phyloP scores from a whole-genome alignment of 2,888 invertebrate species.

The Eurytoma adleriae region DNA sequence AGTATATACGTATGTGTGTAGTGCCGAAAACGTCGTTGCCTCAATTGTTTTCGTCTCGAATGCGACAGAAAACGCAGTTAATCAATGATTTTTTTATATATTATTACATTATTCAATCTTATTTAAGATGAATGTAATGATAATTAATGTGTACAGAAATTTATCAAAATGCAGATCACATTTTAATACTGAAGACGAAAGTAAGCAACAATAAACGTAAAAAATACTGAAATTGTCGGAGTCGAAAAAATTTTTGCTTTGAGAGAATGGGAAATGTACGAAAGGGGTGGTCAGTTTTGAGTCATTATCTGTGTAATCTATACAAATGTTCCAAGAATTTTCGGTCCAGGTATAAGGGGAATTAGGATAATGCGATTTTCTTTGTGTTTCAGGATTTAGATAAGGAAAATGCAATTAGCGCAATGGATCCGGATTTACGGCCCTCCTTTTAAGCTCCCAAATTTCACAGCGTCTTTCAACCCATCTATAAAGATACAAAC shows the following conservation, averaged over 20 bases:
- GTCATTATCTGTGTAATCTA: conserved; percentile 46
- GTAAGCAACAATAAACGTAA: too few species aligned
- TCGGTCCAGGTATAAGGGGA: conserved; percentile 37
- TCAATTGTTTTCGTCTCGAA: conserved; percentile 26
- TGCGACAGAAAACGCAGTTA: background rate
- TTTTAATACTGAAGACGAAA: too few species aligned
- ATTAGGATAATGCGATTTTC: conserved; percentile 55
- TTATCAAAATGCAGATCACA: too few species aligned
- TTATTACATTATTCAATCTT: too few species aligned
- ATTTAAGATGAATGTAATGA: too few species aligned
- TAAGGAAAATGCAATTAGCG: conserved; percentile 52
- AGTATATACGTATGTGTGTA: conserved; percentile 7
- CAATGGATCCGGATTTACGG: conserved; percentile 34
- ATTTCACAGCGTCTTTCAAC: conserved; percentile 6
- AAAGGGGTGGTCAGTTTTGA: conserved; percentile 36
- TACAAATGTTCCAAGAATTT: conserved; percentile 31
- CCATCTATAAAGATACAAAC: conserved; percentile 6
- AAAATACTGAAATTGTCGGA: too few species aligned
- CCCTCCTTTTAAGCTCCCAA: background rate
- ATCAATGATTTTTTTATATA: too few species aligned
- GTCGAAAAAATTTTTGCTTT: background rate
- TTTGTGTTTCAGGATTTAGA: conserved; percentile 42
- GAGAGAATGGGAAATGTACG: background rate
- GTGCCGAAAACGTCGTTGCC: conserved; percentile 29
- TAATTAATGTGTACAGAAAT: too few species aligned